Percentiles rank a stretch among this genome's conserved stretches.
Conservation (phyloP, 2,797 vertebrate species). For the Dryobates pubescens region DNA sequence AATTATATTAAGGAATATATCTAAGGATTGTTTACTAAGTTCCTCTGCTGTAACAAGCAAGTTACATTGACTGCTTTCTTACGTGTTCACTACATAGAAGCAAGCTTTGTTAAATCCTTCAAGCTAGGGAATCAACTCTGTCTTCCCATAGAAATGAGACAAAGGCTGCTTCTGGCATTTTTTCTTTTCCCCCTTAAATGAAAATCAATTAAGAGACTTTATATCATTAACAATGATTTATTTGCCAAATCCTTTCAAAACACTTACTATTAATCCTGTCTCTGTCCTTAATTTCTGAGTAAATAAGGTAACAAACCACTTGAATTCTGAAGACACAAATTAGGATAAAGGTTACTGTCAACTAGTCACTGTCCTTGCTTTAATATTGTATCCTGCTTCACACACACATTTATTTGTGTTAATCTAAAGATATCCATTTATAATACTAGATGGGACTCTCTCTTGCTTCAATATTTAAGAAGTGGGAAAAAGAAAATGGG, state of each 20-base stretch:
- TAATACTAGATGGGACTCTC: not conserved
- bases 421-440: not conserved
- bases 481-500: not conserved
- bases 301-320: not conserved
- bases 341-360: not conserved
- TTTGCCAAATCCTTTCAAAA: not conserved
- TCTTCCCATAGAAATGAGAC: conserved; percentile 14
- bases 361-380: not conserved
- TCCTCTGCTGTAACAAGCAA: conserved; percentile 4
- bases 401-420: not conserved
- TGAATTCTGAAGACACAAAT: not conserved
- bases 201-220: conserved; percentile 51
- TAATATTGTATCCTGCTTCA: not conserved
- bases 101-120: conserved; percentile 45
- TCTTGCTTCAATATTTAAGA: not conserved
- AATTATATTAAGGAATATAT: not conserved
- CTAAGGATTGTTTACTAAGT: not conserved
- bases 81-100: conserved; percentile 32
- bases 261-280: not conserved
- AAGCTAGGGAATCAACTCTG: conserved; percentile 44
- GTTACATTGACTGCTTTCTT: not conserved
- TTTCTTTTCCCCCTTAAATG: not conserved
- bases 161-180: conserved; percentile 9
- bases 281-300: not conserved
- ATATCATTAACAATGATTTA: conserved; percentile 36